A percentile compares a stretch with the other conserved stretches of the same genome.
Evolutionary conservation across 2,797 vertebrate species (phyloP).

Genomic region (Sciurus vulgaris): DNA sequence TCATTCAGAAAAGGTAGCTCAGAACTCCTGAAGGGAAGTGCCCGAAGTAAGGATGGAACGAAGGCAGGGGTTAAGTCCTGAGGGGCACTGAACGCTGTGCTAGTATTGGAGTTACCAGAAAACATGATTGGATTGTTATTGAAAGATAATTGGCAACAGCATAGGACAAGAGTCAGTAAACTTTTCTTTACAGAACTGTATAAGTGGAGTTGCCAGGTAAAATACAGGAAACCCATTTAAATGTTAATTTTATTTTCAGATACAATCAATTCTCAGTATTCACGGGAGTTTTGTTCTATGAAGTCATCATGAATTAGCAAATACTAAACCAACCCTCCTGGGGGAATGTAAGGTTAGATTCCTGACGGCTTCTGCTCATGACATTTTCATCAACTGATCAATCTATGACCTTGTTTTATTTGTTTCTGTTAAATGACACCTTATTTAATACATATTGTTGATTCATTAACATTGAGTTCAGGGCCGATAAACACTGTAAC

Average conservation of each 20-base stretch:
- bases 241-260: slow-evolving; percentile 13
- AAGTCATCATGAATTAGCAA: neutral
- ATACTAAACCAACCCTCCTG: neutral
- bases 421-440: neutral
- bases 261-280: neutral
- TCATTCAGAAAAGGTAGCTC: neutral
- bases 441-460: neutral
- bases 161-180: neutral
- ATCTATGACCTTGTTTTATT: neutral
- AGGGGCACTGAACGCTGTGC: neutral
- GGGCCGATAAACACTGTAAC: neutral
- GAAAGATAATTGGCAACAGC: neutral
- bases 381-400: neutral
- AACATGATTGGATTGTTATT: neutral
- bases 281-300: neutral
- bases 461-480: neutral
- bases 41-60: neutral
- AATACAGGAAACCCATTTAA: neutral
- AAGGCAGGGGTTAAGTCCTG: neutral
- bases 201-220: neutral
- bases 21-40: neutral
- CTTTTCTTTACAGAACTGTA: neutral
- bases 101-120: neutral
- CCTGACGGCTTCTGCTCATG: neutral
- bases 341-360: neutral